Base-by-base conservation (phyloP, 2,888 invertebrate species). In the Resseliella maxima region DNA sequence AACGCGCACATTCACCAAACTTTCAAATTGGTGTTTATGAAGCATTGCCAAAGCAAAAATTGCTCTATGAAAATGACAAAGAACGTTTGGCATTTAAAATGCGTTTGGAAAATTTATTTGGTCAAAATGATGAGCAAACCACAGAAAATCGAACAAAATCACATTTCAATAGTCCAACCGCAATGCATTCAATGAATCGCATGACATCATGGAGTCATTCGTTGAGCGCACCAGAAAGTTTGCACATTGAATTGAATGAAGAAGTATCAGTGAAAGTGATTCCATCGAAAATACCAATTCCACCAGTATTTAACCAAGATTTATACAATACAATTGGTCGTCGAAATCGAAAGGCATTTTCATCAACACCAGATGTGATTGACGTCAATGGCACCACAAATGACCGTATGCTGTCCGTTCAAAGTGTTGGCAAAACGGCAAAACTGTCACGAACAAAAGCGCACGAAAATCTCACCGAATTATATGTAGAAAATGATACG, bases 11-110 rank as follows among this genome's bases (percentile, higher is more conserved):
- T 38, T 21, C 38, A 6, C 38, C 83, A 83, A 83, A 83, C n/a
- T 83, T 83, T n/a, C 83, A 38, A n/a, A 83, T 83, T 24, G 83
- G 83, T n/a, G 38, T 38, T 12, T 83, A 83, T 38, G 83, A 83
- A 38, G 83, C 83, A 12, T 8, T 83, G 6, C 83, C 83, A 38
- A 83, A 38, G 38, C 38, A 83, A 5, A 83, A 83, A 83, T 38
- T 83, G 12, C 83, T 83, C 21, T 38, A 38, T 38, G 83, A 83
- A 83, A 83, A 83, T 15, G 83, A 83, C 38, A 24, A 36, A 8
- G 12, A 83, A 1, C 38, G 36, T 6, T 6, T 24, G n/a, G 83
- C 83, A n/a, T 38, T 83, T 24, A 83, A 83, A 83, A 83, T 83
- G 83, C 83, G 83, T 24, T 38, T 83, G n/a, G 83, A 83, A 15